These are phyloP conservation scores for Lates japonicus DNA, from an alignment of 2,797 vertebrate genomes.

Conservation along the genomic window DNA sequence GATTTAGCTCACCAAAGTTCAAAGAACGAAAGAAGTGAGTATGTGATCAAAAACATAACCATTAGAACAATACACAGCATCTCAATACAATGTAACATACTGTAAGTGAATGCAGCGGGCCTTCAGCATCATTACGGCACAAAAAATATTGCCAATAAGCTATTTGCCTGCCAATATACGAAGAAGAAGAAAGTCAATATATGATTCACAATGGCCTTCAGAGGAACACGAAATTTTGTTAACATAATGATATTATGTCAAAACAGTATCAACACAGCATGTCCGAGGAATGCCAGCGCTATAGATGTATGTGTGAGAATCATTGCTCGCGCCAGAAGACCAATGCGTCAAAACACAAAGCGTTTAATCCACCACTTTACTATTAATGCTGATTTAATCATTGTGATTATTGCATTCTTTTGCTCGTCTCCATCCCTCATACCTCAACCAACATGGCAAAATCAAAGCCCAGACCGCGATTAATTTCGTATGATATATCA, in stretches of 20 bases:
- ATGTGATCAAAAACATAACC: neutral
- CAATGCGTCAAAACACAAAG: constrained; percentile 16
- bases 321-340: neutral
- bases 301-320: neutral
- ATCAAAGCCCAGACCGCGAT: constrained; percentile 36
- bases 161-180: neutral
- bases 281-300: neutral
- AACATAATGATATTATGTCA: neutral
- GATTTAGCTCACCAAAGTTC: constrained; percentile 16
- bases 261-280: neutral
- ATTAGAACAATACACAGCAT: neutral
- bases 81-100: constrained; percentile 1
- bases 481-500: no score
- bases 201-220: neutral
- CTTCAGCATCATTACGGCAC: neutral
- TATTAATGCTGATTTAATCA: constrained; percentile 42
- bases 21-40: constrained; percentile 19
- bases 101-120: neutral
- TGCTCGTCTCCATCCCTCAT: neutral
- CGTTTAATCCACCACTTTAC: neutral
- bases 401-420: no score
- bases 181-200: no score
- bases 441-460: constrained; percentile 19
- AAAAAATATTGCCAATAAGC: neutral
- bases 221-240: neutral